Percentiles rank a stretch among this genome's conserved stretches.
Conservation (phyloP, 2,797 vertebrate genomes). For the Brachymystax lenok region DNA sequence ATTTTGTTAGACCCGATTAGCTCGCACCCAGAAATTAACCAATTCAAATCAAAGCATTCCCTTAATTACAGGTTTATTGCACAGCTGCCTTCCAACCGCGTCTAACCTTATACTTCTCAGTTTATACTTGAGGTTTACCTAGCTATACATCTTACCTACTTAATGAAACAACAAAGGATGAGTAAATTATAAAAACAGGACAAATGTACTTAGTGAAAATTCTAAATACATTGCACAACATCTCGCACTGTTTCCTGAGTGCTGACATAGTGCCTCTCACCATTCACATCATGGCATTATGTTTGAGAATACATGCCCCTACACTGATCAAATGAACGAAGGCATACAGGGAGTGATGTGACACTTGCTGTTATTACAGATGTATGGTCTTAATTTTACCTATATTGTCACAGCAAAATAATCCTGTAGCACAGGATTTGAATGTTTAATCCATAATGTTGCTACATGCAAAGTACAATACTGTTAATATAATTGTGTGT, state of each 20-base stretch:
- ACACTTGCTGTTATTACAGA: too few species aligned
- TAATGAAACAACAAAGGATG: not conserved
- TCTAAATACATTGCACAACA: not conserved
- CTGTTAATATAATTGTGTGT: too few species aligned
- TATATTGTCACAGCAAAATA: too few species aligned
- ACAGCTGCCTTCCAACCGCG: not conserved
- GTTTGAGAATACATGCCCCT: too few species aligned
- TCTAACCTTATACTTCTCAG: not conserved
- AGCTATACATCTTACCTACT: not conserved
- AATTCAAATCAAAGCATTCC: conserved; percentile 47
- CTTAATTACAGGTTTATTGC: not conserved
- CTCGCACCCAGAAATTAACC: conserved; percentile 50
- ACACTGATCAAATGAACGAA: not conserved
- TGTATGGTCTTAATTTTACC: too few species aligned
- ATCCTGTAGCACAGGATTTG: too few species aligned
- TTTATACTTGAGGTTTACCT: not conserved
- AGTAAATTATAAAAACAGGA: not conserved
- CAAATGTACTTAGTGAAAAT: not conserved
- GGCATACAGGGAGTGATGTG: not conserved
- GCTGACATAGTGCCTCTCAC: not conserved
- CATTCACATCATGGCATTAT: too few species aligned
- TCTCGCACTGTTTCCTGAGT: not conserved
- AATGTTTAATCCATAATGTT: too few species aligned
- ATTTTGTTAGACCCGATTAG: conserved; percentile 59
- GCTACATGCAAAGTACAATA: too few species aligned